Evolutionary conservation across 2,113 vertebrate species (phyloP).

Genomic region (Hippocampus barbouri): DNA sequence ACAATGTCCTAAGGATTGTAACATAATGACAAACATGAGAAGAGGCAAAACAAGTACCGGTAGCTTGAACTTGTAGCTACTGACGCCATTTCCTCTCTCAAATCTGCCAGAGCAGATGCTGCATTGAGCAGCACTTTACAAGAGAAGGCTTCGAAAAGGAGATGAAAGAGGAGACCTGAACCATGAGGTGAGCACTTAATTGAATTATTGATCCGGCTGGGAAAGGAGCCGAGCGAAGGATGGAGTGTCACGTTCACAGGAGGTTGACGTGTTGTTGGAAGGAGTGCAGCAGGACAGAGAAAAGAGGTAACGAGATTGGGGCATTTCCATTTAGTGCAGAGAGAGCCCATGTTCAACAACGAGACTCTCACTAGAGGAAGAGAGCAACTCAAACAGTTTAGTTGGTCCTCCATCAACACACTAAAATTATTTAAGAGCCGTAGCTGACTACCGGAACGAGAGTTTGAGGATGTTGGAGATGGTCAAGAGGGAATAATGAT

Average conservation of each 20-base stretch:
- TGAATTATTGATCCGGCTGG: conserved; percentile 71
- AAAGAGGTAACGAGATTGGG: neutral
- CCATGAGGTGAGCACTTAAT: conserved; percentile 23
- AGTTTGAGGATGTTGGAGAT: neutral
- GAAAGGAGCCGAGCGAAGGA: conserved; percentile 61
- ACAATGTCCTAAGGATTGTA: conserved; percentile 5
- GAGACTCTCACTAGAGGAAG: conserved; percentile 10
- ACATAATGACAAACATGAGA: conserved; percentile 18
- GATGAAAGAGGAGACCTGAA: conserved; percentile 27
- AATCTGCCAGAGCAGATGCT: neutral
- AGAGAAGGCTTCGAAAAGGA: neutral
- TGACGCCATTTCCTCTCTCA: neutral
- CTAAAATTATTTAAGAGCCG: neutral
- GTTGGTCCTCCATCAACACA: neutral
- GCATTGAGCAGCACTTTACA: neutral
- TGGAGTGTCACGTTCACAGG: conserved; percentile 51
- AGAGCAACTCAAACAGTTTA: neutral
- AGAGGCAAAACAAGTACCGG: neutral
- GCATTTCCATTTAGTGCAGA: conserved; percentile 27
- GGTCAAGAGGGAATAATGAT: neutral
- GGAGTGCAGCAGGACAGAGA: conserved; percentile 12
- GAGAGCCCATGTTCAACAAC: conserved; percentile 45
- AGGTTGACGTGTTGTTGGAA: conserved; percentile 16
- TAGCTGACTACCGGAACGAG: neutral
- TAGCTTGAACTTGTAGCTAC: neutral